These are phyloP conservation scores for Pomatostomus ruficeps DNA, from an alignment of 2,113 vertebrate species.

Conservation along the genomic window DNA sequence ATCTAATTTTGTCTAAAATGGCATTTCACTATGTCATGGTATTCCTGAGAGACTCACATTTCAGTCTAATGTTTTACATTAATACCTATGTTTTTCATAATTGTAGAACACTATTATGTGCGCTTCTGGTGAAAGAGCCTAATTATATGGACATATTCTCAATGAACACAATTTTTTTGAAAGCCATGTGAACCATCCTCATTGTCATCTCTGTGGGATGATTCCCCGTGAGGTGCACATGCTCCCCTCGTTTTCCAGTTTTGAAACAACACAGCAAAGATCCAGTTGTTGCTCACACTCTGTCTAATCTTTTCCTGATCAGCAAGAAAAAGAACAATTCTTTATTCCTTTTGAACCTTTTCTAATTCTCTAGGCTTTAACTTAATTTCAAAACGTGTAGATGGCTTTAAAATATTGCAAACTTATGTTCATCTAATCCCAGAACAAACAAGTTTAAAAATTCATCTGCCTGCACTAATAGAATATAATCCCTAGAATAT, in stretches of 20 bases:
- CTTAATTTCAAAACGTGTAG: constrained; percentile 4
- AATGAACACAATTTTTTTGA: not conserved
- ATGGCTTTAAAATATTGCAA: constrained; percentile 22
- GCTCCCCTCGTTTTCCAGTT: not conserved
- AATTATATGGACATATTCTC: not conserved
- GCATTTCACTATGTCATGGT: not conserved
- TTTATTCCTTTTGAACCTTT: not conserved
- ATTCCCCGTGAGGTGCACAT: not conserved
- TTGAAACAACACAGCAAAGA: not conserved
- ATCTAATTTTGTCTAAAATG: not conserved
- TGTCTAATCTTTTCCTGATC: not conserved
- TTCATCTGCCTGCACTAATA: constrained; percentile 24
- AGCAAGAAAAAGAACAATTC: not conserved
- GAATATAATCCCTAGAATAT: constrained; percentile 42
- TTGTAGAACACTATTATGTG: not conserved
- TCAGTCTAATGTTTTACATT: not conserved
- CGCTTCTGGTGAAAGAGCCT: not conserved
- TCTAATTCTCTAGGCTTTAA: not conserved
- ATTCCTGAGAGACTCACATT: not conserved
- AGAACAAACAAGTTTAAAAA: constrained; percentile 46
- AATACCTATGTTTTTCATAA: not conserved
- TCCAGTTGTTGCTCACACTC: not conserved
- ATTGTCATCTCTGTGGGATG: not conserved
- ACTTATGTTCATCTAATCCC: constrained; percentile 25
- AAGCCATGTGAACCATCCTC: not conserved